phyloP scores from a whole-genome alignment of 1,140 invertebrate genomes.

The Ooceraea biroi region DNA sequence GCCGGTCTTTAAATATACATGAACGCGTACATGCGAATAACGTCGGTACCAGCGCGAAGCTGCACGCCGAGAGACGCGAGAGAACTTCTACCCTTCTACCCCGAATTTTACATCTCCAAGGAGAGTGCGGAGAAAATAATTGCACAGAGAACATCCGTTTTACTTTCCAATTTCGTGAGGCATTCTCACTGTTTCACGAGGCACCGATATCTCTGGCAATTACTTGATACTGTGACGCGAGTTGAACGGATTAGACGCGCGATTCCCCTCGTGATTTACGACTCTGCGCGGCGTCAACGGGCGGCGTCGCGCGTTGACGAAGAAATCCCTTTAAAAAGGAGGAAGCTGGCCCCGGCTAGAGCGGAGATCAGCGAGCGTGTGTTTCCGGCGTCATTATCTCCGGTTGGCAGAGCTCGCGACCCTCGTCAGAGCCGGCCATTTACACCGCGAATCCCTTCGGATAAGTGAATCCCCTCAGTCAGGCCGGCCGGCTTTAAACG shows the following conservation, averaged over 20 bases:
- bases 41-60: constrained; percentile 14
- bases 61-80: constrained; percentile 50
- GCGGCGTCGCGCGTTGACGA: constrained; percentile 33
- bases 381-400: constrained; percentile 61
- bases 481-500: constrained; percentile 53
- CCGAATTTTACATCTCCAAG: no score
- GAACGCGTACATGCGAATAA: constrained; percentile 23
- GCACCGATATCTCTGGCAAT: no score
- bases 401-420: constrained; percentile 61
- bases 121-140: not conserved
- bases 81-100: not conserved
- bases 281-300: constrained; percentile 34
- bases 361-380: constrained; percentile 49
- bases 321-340: constrained; percentile 58
- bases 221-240: not conserved
- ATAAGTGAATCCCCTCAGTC: constrained; percentile 63
- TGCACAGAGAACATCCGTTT: constrained; percentile 6
- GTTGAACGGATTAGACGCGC: constrained; percentile 44
- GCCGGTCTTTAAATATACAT: constrained; percentile 54
- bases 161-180: not conserved
- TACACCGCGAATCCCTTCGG: constrained; percentile 65
- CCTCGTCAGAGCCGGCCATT: constrained; percentile 59
- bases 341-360: not conserved
- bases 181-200: not conserved
- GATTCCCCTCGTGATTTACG: constrained; percentile 51